A percentile compares a stretch with the other conserved stretches of the same genome.
Evolutionary conservation across 2,113 vertebrate genomes (phyloP).

Genomic region (Dicerorhinus sumatrensis): DNA sequence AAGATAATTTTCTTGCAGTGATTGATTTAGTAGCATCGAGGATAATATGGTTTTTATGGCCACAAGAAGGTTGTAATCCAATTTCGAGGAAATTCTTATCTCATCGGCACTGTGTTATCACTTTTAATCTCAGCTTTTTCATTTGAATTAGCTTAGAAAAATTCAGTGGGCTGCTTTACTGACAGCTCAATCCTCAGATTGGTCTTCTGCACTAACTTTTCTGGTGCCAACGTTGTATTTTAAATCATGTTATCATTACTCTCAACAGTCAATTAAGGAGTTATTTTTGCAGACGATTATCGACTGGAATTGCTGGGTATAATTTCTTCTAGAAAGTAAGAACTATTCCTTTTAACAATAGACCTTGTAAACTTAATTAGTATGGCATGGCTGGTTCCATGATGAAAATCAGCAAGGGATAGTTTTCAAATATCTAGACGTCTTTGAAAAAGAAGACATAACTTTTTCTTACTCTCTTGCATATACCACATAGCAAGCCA

Average conservation of each 20-base stretch:
- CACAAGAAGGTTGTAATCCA: slow-evolving; percentile 84
- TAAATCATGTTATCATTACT: slow-evolving; percentile 85
- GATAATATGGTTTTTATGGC: slow-evolving; percentile 86
- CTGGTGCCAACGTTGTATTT: slow-evolving; percentile 73
- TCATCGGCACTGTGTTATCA: slow-evolving; percentile 83
- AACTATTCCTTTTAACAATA: slow-evolving; percentile 72
- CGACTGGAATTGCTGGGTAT: slow-evolving; percentile 69
- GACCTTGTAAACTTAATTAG: slow-evolving; percentile 70
- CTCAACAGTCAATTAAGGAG: slow-evolving; percentile 82
- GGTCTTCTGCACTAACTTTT: slow-evolving; percentile 76
- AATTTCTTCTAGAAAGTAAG: slow-evolving; percentile 76
- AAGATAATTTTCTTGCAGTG: slow-evolving; percentile 86
- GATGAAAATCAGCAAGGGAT: slow-evolving; percentile 68
- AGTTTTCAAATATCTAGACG: slow-evolving; percentile 41
- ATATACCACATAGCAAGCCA: neutral
- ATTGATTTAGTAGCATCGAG: slow-evolving; percentile 85
- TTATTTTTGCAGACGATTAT: slow-evolving; percentile 78
- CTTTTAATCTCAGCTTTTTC: slow-evolving; percentile 87
- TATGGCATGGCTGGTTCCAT: slow-evolving; percentile 24
- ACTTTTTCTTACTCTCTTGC: neutral
- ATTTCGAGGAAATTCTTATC: slow-evolving; percentile 85
- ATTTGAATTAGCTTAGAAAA: slow-evolving; percentile 86
- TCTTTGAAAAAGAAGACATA: slow-evolving; percentile 15
- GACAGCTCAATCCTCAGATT: slow-evolving; percentile 79
- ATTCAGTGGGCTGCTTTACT: slow-evolving; percentile 82